These are phyloP conservation scores for Morpho helenor DNA, from an alignment of 2,888 invertebrate species.

Conservation along the genomic window DNA sequence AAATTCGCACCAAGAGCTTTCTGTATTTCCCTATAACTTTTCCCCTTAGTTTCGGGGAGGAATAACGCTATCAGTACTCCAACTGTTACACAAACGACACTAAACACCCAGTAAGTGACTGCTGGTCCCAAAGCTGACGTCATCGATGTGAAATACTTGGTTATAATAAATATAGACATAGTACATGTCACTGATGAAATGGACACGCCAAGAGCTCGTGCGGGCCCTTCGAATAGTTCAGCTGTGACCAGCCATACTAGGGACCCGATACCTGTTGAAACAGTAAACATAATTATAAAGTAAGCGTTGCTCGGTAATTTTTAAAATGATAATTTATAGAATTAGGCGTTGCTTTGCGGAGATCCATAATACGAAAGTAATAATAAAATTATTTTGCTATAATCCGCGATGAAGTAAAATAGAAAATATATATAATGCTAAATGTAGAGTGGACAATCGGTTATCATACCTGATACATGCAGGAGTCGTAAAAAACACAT, in stretches of 20 bases:
- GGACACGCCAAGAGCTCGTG: slow-evolving; percentile 44
- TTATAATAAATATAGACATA: slow-evolving; percentile 36
- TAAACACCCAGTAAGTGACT: slow-evolving; percentile 45
- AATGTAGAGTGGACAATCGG: no score
- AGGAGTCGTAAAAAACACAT: no score
- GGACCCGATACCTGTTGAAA: slow-evolving; percentile 49
- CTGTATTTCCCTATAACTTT: slow-evolving; percentile 55
- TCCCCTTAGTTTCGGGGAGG: slow-evolving; percentile 62
- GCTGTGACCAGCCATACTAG: slow-evolving; percentile 46
- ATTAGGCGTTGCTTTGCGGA: no score
- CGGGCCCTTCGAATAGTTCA: slow-evolving; percentile 50
- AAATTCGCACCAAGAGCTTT: slow-evolving; percentile 32
- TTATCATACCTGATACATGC: no score
- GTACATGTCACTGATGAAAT: slow-evolving; percentile 27
- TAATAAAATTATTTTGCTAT: no score
- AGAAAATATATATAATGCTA: no score
- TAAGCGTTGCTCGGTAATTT: no score
- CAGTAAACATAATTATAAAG: neutral
- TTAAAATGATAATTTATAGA: no score
- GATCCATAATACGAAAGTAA: no score
- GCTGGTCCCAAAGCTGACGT: slow-evolving; percentile 42
- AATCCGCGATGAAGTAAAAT: no score
- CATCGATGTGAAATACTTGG: slow-evolving; percentile 44
- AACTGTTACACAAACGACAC: slow-evolving; percentile 34
- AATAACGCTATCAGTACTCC: slow-evolving; percentile 37